Evolutionary conservation across 2,888 invertebrate genomes (phyloP).

Genomic region (Dolomedes plantarius): DNA sequence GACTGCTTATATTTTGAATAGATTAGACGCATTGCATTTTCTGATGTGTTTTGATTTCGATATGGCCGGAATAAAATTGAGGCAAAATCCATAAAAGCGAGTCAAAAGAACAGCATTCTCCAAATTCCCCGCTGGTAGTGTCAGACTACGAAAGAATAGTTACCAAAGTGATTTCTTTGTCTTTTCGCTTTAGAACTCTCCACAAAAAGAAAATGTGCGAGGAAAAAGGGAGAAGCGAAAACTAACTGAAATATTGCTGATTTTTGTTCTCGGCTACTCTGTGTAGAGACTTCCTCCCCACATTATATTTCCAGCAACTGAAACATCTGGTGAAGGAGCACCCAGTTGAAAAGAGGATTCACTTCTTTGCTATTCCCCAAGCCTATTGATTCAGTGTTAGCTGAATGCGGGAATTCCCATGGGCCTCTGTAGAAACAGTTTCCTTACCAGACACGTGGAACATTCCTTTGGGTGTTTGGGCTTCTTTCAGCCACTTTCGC

Average conservation of each 20-base stretch:
- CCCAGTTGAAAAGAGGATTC: constrained; percentile 54
- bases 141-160: constrained; percentile 33
- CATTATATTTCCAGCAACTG: constrained; percentile 42
- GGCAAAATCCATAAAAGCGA: not conserved
- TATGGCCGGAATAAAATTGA: not conserved
- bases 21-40: not conserved
- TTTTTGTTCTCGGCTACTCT: constrained; percentile 14
- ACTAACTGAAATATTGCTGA: constrained; percentile 55
- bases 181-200: constrained; percentile 7
- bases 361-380: constrained; percentile 54
- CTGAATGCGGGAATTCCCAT: constrained; percentile 57
- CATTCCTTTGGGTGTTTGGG: constrained; percentile 54
- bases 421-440: constrained; percentile 52
- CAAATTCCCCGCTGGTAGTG: constrained; percentile 4
- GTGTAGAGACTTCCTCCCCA: not conserved
- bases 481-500: constrained; percentile 57
- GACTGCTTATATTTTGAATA: not conserved
- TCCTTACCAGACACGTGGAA: constrained; percentile 58
- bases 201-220: constrained; percentile 1
- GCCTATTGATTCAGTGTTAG: constrained; percentile 67
- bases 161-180: constrained; percentile 52
- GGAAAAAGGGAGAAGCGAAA: constrained; percentile 11
- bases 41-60: not conserved
- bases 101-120: not conserved
- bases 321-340: constrained; percentile 54